These are phyloP conservation scores for Chaetops frenatus DNA, from an alignment of 2,113 vertebrate genomes.

Conservation along the genomic window DNA sequence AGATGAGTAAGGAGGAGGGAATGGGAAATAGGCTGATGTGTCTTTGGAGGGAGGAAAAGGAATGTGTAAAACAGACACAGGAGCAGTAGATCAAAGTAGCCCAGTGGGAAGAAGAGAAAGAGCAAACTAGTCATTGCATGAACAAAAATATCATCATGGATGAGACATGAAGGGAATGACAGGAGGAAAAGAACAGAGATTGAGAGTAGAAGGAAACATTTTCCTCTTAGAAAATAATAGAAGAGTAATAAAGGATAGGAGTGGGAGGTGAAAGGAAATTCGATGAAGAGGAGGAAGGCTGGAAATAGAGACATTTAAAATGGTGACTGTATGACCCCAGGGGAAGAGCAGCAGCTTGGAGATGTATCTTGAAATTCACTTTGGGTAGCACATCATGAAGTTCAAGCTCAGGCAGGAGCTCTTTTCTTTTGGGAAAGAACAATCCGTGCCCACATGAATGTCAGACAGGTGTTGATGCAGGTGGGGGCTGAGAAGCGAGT, in stretches of 20 bases:
- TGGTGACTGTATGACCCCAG: not conserved
- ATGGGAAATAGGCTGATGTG: not conserved
- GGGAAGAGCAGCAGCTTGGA: constrained; percentile 2
- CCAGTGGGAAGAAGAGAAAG: constrained; percentile 43
- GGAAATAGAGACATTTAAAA: constrained; percentile 4
- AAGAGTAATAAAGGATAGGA: not conserved
- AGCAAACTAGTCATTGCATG: constrained; percentile 34
- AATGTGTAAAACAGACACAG: constrained; percentile 11
- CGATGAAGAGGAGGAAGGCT: constrained; percentile 20
- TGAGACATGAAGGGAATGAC: constrained; percentile 27
- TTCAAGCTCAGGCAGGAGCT: not conserved
- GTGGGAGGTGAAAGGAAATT: constrained; percentile 33
- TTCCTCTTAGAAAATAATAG: constrained; percentile 1
- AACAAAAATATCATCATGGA: constrained; percentile 15
- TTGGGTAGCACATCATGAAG: not conserved
- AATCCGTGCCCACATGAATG: rapidly evolving
- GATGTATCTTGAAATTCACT: not conserved
- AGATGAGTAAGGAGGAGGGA: constrained; percentile 38
- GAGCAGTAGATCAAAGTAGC: constrained; percentile 35
- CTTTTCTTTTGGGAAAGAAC: not conserved
- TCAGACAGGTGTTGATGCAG: not conserved
- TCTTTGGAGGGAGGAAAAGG: constrained; percentile 29
- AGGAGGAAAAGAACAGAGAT: constrained; percentile 1
- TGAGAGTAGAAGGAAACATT: constrained; percentile 7
- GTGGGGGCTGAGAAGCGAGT: not conserved